Conservation (phyloP, 2,888 invertebrate species). For the Oscheius myriophilus region DNA sequence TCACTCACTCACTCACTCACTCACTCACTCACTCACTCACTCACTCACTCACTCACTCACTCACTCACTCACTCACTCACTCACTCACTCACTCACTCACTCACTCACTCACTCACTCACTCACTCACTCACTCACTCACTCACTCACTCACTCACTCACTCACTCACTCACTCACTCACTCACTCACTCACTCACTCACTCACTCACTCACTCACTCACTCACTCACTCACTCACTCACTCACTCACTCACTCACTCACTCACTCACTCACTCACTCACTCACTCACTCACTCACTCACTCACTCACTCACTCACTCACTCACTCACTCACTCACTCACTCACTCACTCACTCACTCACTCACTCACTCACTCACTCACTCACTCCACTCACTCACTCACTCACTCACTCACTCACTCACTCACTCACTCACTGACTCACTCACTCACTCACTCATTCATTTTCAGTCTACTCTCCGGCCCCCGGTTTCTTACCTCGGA, state of each 20-base stretch:
- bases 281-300: not conserved
- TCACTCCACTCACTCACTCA: not conserved
- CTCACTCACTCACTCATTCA: not conserved
- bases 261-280: not conserved
- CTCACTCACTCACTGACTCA: not conserved
- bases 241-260: not conserved
- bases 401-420: not conserved
- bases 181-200: not conserved
- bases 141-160: not conserved
- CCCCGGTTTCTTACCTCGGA: slow-evolving; percentile 79
- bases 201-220: not conserved
- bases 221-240: not conserved
- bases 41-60: not conserved
- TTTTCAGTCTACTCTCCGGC: slow-evolving; percentile 80
- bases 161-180: not conserved
- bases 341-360: not conserved
- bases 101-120: not conserved
- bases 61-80: not conserved
- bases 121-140: not conserved
- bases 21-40: not conserved
- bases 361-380: not conserved
- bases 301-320: not conserved
- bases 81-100: not conserved
- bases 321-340: not conserved
- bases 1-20: not conserved